Conservation (phyloP, 2,113 vertebrate genomes). For the Microtus pennsylvanicus region DNA sequence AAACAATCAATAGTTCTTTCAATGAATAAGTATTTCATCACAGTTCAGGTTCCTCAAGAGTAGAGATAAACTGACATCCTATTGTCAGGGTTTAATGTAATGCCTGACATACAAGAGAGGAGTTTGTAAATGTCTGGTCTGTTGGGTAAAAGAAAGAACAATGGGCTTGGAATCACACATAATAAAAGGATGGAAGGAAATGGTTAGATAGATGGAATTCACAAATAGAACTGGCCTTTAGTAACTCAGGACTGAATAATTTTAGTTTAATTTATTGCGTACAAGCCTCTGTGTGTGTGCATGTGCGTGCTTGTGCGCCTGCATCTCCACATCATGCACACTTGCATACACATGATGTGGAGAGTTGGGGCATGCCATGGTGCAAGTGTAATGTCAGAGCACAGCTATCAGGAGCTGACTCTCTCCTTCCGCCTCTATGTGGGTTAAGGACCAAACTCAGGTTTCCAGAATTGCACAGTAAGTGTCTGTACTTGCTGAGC, state of each 20-base stretch:
- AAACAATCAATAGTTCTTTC: constrained; percentile 36
- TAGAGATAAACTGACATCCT: constrained; percentile 5
- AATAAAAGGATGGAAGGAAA: background rate
- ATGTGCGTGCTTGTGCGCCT: background rate
- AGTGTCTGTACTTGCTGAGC: background rate
- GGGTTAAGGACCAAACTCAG: background rate
- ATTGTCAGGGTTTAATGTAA: constrained; percentile 28
- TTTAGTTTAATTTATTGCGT: background rate
- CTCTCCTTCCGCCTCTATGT: too few relatives aligned
- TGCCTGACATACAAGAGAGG: background rate
- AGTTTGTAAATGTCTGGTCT: constrained; percentile 26
- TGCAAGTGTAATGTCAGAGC: too few relatives aligned
- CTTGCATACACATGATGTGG: background rate
- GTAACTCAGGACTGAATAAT: constrained; percentile 44
- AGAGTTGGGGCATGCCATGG: too few relatives aligned
- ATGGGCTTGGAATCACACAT: constrained; percentile 36
- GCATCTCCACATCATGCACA: background rate
- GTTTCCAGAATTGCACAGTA: background rate
- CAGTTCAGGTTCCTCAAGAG: background rate
- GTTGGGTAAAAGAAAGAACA: constrained; percentile 31
- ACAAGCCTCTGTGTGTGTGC: too few relatives aligned
- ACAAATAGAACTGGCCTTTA: constrained; percentile 50
- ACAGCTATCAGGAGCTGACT: background rate
- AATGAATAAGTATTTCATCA: constrained; percentile 52
- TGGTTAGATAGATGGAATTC: constrained; percentile 13